Percentiles rank a stretch among this genome's conserved stretches.
Conservation (phyloP, 2,888 invertebrate genomes). For the Andrena flavipes region DNA sequence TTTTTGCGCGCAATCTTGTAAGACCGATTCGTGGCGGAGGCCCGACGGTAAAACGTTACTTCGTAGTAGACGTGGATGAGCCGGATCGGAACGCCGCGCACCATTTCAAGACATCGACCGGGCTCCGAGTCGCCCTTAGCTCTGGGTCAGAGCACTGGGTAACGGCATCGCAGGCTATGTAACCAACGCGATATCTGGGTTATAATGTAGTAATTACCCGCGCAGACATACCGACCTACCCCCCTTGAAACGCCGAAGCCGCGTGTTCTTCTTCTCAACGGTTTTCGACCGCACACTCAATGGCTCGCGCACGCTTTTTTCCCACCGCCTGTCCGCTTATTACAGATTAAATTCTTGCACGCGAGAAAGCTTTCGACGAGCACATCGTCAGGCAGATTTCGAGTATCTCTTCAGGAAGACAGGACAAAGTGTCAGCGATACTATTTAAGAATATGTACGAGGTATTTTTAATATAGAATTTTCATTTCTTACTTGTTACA, state of each 20-base stretch:
- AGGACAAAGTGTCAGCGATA: not conserved
- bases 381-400: not conserved
- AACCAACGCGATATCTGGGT: slow-evolving; percentile 79
- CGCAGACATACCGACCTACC: slow-evolving; percentile 78
- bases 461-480: too few relatives aligned
- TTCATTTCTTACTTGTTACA: too few relatives aligned
- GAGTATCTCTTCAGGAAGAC: not conserved
- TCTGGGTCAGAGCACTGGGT: slow-evolving; percentile 82
- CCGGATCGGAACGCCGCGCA: slow-evolving; percentile 70
- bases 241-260: slow-evolving; percentile 54
- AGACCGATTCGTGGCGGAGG: slow-evolving; percentile 59
- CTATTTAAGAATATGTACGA: too few relatives aligned
- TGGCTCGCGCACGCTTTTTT: slow-evolving; percentile 7
- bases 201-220: slow-evolving; percentile 79
- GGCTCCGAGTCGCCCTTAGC: slow-evolving; percentile 80
- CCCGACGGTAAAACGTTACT: slow-evolving; percentile 73
- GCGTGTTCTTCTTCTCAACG: slow-evolving; percentile 25
- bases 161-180: slow-evolving; percentile 78
- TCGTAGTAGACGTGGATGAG: slow-evolving; percentile 70
- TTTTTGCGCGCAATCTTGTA: slow-evolving; percentile 70
- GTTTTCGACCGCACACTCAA: slow-evolving; percentile 22
- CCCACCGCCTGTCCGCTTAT: not conserved
- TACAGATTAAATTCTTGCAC: slow-evolving; percentile 5
- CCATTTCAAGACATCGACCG: slow-evolving; percentile 76
- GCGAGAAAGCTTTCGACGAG: not conserved